phyloP scores from a whole-genome alignment of 2,113 vertebrate species.

The Choloepus hoffmanni region DNA sequence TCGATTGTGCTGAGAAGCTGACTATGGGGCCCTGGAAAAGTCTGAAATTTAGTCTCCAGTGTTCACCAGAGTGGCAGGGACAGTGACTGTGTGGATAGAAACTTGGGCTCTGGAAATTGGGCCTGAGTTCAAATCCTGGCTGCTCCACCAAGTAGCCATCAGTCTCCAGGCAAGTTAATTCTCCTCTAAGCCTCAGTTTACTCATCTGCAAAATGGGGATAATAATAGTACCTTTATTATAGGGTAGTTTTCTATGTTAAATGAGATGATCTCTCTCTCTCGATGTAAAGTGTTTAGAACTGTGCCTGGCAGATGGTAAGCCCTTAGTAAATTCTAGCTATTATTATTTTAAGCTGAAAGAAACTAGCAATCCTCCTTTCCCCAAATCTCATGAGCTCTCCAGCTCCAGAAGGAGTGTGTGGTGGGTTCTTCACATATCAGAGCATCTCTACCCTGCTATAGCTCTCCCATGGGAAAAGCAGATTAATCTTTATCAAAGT shows the following conservation, averaged over 20 bases:
- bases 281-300: constrained; percentile 22
- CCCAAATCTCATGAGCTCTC: neutral
- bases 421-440: neutral
- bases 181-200: constrained; percentile 42
- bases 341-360: constrained; percentile 42
- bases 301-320: constrained; percentile 2
- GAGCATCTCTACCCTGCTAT: neutral
- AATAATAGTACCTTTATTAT: constrained; percentile 19
- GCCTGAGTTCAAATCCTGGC: neutral
- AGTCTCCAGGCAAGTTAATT: constrained; percentile 7
- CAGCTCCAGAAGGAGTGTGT: neutral
- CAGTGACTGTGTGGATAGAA: neutral
- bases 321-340: constrained; percentile 13
- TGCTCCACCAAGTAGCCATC: neutral
- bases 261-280: neutral
- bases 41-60: neutral
- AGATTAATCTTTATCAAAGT: constrained; percentile 24
- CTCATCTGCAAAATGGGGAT: constrained; percentile 53
- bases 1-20: neutral
- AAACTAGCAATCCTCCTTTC: neutral
- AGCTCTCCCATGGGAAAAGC: neutral
- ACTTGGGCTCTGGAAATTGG: neutral
- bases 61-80: neutral
- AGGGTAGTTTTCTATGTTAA: neutral
- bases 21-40: neutral